Conservation (phyloP, 2,797 vertebrate genomes). For the Perodicticus potto region DNA sequence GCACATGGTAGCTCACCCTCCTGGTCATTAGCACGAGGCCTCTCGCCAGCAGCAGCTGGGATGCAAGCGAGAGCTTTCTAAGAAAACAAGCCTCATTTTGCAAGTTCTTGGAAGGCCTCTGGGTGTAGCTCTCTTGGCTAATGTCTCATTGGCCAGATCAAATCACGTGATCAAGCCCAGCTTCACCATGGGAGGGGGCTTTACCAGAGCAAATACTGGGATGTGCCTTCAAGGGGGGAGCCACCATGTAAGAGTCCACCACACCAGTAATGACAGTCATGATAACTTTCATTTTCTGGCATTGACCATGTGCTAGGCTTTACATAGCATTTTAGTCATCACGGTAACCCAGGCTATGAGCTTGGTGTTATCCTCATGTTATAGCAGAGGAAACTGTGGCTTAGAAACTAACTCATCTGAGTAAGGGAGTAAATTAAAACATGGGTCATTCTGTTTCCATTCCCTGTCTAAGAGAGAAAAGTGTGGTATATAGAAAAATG, state of each 20-base stretch:
- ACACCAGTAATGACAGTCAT: not conserved
- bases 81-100: not conserved
- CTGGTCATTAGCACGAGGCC: rapidly evolving
- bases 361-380: not conserved
- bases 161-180: not conserved
- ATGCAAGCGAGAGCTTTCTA: not conserved
- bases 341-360: not conserved
- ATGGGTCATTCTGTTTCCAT: not conserved
- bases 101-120: not conserved
- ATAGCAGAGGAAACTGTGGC: not conserved
- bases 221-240: not conserved
- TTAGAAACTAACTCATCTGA: not conserved
- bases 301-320: not conserved
- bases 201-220: not conserved
- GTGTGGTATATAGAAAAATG: not conserved
- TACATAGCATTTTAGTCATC: not conserved
- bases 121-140: not conserved
- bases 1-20: not conserved
- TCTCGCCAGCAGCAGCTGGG: not conserved
- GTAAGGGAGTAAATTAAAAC: slow-evolving; percentile 2
- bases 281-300: not conserved
- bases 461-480: not conserved
- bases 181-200: not conserved
- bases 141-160: not conserved
- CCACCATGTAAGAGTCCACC: not conserved